A percentile compares a stretch with the other conserved stretches of the same genome.
These are phyloP conservation scores for Pseudopodoces humilis DNA, from an alignment of 2,113 vertebrate species.

Conservation along the genomic window DNA sequence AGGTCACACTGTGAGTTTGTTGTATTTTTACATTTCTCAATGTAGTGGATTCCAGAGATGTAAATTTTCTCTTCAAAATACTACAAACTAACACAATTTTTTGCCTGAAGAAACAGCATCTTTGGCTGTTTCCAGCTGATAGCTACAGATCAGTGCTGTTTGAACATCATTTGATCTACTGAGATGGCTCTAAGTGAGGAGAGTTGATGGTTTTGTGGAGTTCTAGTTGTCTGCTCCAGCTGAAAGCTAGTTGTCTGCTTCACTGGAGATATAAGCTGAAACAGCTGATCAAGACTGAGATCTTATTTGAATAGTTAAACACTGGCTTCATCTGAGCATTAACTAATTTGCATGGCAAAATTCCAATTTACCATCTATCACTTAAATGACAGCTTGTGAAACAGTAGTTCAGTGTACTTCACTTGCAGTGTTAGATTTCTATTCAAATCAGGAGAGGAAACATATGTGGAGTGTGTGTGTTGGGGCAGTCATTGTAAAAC, in stretches of 20 bases:
- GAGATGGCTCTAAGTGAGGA: slow-evolving; percentile 49
- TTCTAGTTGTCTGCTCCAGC: slow-evolving; percentile 50
- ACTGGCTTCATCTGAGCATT: slow-evolving; percentile 56
- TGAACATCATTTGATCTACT: slow-evolving; percentile 56
- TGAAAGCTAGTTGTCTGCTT: slow-evolving; percentile 62
- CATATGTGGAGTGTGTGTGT: slow-evolving; percentile 33
- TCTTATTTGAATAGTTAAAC: slow-evolving; percentile 67
- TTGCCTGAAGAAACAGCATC: slow-evolving; percentile 53
- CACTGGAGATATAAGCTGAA: slow-evolving; percentile 60
- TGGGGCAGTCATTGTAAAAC: slow-evolving; percentile 36
- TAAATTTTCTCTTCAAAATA: slow-evolving; percentile 33
- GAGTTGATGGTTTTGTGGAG: slow-evolving; percentile 32
- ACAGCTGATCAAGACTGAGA: slow-evolving; percentile 52
- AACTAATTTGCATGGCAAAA: slow-evolving; percentile 66
- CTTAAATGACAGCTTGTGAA: slow-evolving; percentile 62
- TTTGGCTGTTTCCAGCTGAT: slow-evolving; percentile 64
- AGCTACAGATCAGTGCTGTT: slow-evolving; percentile 66
- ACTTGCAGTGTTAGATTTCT: slow-evolving; percentile 22
- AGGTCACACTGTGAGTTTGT: not conserved
- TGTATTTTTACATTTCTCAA: slow-evolving; percentile 28
- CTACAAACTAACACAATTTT: not conserved
- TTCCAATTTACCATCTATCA: slow-evolving; percentile 60
- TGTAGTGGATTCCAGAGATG: not conserved
- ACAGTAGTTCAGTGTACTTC: slow-evolving; percentile 45
- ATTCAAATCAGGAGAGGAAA: slow-evolving; percentile 42